Evolutionary conservation across 2,797 vertebrate species (phyloP), one percentile per base, ranked within the genome.

Genomic region (Chaetophractus vellerosus): DNA sequence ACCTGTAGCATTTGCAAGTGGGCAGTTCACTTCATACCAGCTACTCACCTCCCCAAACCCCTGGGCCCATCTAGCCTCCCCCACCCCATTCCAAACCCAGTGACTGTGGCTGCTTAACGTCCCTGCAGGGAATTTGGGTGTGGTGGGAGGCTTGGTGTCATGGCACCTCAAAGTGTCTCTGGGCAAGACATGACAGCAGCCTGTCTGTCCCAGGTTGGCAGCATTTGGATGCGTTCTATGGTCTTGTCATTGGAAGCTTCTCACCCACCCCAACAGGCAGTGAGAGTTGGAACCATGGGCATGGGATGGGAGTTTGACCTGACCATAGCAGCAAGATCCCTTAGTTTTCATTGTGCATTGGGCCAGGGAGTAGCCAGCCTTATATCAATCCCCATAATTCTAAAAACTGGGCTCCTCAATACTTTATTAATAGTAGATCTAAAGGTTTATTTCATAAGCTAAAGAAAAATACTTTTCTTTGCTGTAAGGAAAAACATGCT

Each of bases 101-200:
- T 78, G 23, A 74, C 12, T 48, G 19, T 4, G 52, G 41, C 2
- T 45, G 9, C 36, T 12, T 9, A 33, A 10, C 28, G 14, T 16
- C 12, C 28, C 5, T 12, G 5, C 1, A 5, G 3, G 36, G 5
- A 8, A 55, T 31, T 33, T 33, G 33, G 1, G 12, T 11, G 6
- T 9, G 63, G 61, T 4, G 4, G 9, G 23, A 79, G 1, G 11
- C 2, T 1, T 6, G 45, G 6, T 18, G 33, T 41, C 11, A 7
- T 3, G 7, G 28, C 3, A 9, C 9, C 9, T 72, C 5, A 1
- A 33, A 59, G 5, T 31, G 4, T 59, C 48, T 12, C 11, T 18
- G 8, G 59, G 11, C 15, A 8, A 26, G 16, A 9, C 45, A 71
- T 83, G 4, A 9, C 18, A 69, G 9, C 10, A 63, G 1, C 11